Evolutionary conservation across 1,140 invertebrate genomes (phyloP).

Genomic region (Bombus affinis): DNA sequence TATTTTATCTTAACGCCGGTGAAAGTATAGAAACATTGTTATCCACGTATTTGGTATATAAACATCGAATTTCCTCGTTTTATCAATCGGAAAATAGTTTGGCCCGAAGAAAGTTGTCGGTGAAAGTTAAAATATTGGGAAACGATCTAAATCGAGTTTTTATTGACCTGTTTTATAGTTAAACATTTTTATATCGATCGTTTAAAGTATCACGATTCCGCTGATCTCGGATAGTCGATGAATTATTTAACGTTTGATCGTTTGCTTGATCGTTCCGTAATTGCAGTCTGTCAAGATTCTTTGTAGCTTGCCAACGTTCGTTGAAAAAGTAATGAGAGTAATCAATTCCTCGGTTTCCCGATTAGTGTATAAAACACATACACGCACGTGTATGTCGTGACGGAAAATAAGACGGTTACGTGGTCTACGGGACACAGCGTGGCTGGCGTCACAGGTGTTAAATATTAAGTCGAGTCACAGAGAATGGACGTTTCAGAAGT

Average conservation of each 20-base stretch:
- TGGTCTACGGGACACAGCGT: conserved; percentile 63
- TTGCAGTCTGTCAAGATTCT: neutral
- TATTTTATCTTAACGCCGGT: conserved; percentile 51
- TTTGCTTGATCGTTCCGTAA: neutral
- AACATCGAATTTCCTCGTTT: conserved; percentile 32
- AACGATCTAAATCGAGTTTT: neutral
- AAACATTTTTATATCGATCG: neutral
- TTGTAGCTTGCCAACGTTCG: neutral
- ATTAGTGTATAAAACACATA: neutral
- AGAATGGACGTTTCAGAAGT: conserved; percentile 72
- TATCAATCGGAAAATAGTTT: conserved; percentile 13
- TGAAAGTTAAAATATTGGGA: neutral
- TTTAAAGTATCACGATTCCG: neutral
- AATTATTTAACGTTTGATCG: neutral
- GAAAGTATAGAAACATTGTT: conserved; percentile 51
- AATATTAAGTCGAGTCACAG: conserved; percentile 71
- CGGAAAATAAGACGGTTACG: conserved; percentile 36
- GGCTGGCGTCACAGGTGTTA: conserved; percentile 71
- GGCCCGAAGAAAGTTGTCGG: conserved; percentile 4
- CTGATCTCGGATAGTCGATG: neutral
- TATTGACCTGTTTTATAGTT: neutral
- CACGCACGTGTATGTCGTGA: neutral
- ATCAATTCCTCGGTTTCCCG: conserved; percentile 3
- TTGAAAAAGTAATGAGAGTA: neutral
- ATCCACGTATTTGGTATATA: neutral